A percentile compares a stretch with the other conserved stretches of the same genome.
phyloP scores from a whole-genome alignment of 2,888 invertebrate genomes.

The Tenodera sinensis region DNA sequence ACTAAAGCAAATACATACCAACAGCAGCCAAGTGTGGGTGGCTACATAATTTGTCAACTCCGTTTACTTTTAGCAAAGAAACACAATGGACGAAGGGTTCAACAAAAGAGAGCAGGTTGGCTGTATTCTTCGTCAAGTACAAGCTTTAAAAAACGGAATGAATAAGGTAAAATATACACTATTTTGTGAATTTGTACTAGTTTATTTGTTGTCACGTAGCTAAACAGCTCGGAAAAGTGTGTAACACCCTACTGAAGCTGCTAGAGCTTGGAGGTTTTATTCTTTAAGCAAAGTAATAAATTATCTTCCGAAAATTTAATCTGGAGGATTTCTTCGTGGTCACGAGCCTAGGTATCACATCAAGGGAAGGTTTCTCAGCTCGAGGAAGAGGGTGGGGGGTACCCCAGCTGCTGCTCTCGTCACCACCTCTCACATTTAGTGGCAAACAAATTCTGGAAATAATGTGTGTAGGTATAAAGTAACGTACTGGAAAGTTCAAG shows the following conservation, averaged over 20 bases:
- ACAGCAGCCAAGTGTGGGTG: background rate
- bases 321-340: conserved; percentile 6
- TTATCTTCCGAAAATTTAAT: conserved; percentile 16
- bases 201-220: background rate
- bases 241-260: background rate
- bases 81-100: background rate
- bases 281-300: conserved; percentile 10
- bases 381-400: background rate
- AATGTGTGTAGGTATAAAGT: no score
- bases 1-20: background rate
- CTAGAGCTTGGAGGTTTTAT: background rate
- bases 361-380: background rate
- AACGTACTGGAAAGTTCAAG: no score
- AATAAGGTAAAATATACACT: background rate
- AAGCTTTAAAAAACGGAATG: background rate
- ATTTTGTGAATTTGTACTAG: background rate
- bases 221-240: no score
- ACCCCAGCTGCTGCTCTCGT: background rate
- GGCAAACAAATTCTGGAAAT: no score
- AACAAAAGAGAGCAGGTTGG: background rate
- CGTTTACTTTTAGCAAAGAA: no score
- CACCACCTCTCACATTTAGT: no score
- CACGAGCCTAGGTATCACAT: background rate
- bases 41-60: background rate
- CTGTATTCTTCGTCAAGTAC: background rate